A percentile compares a stretch with the other conserved stretches of the same genome.
phyloP scores from a whole-genome alignment of 2,113 vertebrate genomes.

The Calidris pygmaea region DNA sequence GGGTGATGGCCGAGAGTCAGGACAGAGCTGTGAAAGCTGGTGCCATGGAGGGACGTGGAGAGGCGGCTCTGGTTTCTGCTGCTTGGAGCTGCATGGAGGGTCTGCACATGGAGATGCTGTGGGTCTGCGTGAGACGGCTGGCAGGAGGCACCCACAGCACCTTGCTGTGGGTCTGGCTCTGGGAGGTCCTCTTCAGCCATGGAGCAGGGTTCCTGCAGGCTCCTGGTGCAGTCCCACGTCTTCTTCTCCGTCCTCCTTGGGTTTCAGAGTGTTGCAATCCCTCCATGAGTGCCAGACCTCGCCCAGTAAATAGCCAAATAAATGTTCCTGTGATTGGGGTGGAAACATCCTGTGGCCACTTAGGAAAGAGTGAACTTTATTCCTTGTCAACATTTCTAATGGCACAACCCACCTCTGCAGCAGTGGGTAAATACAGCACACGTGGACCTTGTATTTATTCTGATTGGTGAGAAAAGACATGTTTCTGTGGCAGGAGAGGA shows the following conservation, averaged over 20 bases:
- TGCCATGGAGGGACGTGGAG: rapidly evolving
- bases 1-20: background rate
- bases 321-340: slow-evolving; percentile 38
- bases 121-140: background rate
- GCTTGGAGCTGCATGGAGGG: background rate
- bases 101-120: background rate
- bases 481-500: background rate
- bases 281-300: slow-evolving; percentile 15
- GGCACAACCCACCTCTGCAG: background rate
- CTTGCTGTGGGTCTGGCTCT: background rate
- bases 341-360: slow-evolving; percentile 49
- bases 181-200: background rate
- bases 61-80: background rate
- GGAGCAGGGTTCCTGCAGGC: background rate
- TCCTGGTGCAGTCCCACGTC: background rate
- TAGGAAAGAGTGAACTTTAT: slow-evolving; percentile 60
- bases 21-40: background rate
- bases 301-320: slow-evolving; percentile 7
- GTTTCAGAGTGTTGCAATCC: slow-evolving; percentile 24
- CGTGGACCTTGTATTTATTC: background rate
- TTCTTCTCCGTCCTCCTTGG: background rate
- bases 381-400: slow-evolving; percentile 27
- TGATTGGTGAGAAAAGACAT: background rate
- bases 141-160: background rate
- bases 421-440: slow-evolving; percentile 12